Evolutionary conservation across 2,888 invertebrate genomes (phyloP).

Genomic region (Nebria salina): DNA sequence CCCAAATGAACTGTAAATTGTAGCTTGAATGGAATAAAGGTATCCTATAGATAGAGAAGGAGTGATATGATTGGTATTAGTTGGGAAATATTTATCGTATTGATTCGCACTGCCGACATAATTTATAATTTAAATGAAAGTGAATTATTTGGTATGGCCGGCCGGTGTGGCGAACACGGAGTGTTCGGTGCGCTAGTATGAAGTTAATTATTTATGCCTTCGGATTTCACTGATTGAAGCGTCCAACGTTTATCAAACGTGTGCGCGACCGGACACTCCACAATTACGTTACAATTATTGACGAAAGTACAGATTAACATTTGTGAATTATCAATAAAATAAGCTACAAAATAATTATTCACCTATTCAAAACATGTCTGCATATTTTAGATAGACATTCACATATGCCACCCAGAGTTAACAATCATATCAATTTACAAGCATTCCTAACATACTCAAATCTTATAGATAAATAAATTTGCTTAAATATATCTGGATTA

Average conservation of each 20-base stretch:
- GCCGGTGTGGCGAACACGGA: not conserved
- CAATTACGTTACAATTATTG: not conserved
- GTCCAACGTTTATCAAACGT: not conserved
- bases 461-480: too few relatives aligned
- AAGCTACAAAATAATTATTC: too few relatives aligned
- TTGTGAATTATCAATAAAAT: too few relatives aligned
- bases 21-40: too few relatives aligned
- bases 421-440: too few relatives aligned
- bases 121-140: not conserved
- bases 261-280: not conserved
- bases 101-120: not conserved
- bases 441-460: too few relatives aligned
- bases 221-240: not conserved
- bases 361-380: too few relatives aligned
- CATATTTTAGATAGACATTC: too few relatives aligned
- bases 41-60: too few relatives aligned
- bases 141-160: not conserved
- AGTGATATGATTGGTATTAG: not conserved
- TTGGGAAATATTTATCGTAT: not conserved
- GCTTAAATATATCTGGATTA: too few relatives aligned
- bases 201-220: not conserved
- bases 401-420: too few relatives aligned
- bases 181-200: not conserved
- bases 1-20: too few relatives aligned
- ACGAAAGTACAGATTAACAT: not conserved